Conservation (phyloP, 2,113 vertebrate genomes). For the Speoplatyrhinus poulsoni region DNA sequence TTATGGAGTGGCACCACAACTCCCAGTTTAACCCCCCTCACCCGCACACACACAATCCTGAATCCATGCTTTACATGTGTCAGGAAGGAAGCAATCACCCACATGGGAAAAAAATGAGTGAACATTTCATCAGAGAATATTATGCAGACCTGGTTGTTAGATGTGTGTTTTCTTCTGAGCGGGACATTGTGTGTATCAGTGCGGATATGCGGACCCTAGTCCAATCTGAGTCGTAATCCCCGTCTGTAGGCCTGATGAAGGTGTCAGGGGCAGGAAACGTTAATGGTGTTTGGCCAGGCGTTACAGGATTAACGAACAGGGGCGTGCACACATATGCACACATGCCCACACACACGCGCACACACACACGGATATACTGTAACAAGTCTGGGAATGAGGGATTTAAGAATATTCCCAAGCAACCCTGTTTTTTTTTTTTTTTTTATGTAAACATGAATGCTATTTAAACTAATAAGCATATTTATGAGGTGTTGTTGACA, state of each 20-base stretch:
- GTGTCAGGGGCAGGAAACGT: constrained; percentile 57
- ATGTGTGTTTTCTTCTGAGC: background rate
- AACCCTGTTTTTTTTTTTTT: too few relatives aligned
- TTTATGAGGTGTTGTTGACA: constrained; percentile 10
- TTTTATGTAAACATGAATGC: background rate
- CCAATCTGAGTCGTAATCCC: constrained; percentile 39
- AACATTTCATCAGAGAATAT: background rate
- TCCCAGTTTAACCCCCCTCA: constrained; percentile 3
- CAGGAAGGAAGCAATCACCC: background rate
- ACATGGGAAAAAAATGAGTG: background rate
- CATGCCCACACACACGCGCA: background rate
- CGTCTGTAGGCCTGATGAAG: constrained; percentile 50
- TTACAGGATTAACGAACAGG: constrained; percentile 53
- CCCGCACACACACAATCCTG: background rate
- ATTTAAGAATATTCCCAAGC: background rate
- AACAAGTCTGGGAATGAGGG: background rate
- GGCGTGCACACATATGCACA: constrained; percentile 10
- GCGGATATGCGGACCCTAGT: constrained; percentile 24
- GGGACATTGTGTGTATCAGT: background rate
- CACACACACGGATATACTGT: background rate
- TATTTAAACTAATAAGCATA: background rate
- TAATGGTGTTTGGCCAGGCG: constrained; percentile 57
- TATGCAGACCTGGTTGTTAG: background rate
- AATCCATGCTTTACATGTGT: background rate
- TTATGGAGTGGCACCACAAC: constrained; percentile 55